Conservation (phyloP, 2,888 invertebrate species). For the Caenorhabditis sp. region DNA sequence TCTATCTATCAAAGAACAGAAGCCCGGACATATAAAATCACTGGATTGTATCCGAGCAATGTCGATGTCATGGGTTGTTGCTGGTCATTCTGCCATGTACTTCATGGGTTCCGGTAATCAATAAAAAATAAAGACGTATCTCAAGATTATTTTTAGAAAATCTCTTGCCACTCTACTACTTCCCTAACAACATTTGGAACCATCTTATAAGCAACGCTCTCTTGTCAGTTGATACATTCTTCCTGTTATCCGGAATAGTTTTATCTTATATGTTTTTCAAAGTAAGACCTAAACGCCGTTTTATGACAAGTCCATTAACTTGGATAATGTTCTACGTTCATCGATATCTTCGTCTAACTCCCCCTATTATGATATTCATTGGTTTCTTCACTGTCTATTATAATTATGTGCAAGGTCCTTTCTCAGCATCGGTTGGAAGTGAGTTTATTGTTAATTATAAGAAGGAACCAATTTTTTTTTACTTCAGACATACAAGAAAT, state of each 20-base stretch:
- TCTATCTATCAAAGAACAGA: slow-evolving; percentile 30
- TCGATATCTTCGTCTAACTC: slow-evolving; percentile 38
- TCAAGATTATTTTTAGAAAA: slow-evolving; percentile 28
- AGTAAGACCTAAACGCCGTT: slow-evolving; percentile 6
- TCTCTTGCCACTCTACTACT: slow-evolving; percentile 14
- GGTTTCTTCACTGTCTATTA: slow-evolving; percentile 34
- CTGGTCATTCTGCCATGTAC: slow-evolving; percentile 36
- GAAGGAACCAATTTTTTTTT: neutral
- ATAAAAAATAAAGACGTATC: slow-evolving; percentile 9
- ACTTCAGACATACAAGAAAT: slow-evolving; percentile 20
- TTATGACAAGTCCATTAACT: slow-evolving; percentile 19
- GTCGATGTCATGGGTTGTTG: slow-evolving; percentile 59
- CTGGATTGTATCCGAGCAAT: slow-evolving; percentile 58
- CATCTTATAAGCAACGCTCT: slow-evolving; percentile 46
- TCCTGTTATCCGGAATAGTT: slow-evolving; percentile 59
- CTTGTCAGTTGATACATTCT: slow-evolving; percentile 61
- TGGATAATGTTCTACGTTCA: slow-evolving; percentile 48
- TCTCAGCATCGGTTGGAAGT: slow-evolving; percentile 19
- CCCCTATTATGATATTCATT: slow-evolving; percentile 41
- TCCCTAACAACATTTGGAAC: slow-evolving; percentile 35
- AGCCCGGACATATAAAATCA: slow-evolving; percentile 50
- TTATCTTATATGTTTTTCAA: slow-evolving; percentile 60
- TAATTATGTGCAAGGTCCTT: slow-evolving; percentile 26
- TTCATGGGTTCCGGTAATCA: neutral
- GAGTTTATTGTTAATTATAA: neutral